These are phyloP conservation scores for Cinara cedri DNA, from an alignment of 2,888 invertebrate genomes.

Conservation along the genomic window DNA sequence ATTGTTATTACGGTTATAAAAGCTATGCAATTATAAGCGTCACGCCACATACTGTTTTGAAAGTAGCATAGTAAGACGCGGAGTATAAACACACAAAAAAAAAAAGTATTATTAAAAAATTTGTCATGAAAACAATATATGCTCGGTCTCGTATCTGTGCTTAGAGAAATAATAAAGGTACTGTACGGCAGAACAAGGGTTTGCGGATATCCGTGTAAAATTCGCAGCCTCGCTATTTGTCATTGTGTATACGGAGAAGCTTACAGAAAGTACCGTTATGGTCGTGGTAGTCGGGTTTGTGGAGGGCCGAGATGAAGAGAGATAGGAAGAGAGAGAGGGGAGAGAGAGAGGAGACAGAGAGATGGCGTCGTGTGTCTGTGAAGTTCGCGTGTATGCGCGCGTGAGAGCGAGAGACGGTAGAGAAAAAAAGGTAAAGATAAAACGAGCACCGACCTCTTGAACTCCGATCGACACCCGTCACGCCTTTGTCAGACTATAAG, in stretches of 20 bases:
- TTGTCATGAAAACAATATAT: neutral
- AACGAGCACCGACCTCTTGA: conserved; percentile 52
- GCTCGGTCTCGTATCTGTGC: neutral
- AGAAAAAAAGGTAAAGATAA: conserved; percentile 49
- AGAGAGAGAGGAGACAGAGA: neutral
- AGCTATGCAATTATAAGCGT: too few species aligned
- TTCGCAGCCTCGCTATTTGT: conserved; percentile 5
- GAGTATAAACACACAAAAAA: too few species aligned
- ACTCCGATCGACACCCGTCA: conserved; percentile 52
- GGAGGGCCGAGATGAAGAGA: neutral
- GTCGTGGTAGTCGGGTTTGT: neutral
- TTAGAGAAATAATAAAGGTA: neutral
- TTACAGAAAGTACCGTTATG: neutral
- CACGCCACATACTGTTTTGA: too few species aligned
- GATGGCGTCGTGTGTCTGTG: too few species aligned
- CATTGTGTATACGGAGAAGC: neutral
- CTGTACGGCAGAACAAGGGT: too few species aligned
- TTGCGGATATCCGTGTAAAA: neutral
- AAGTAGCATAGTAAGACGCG: too few species aligned
- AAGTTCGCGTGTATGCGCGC: too few species aligned
- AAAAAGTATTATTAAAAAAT: neutral
- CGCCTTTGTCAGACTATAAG: conserved; percentile 48
- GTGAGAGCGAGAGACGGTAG: neutral
- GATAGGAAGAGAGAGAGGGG: neutral
- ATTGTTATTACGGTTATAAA: too few species aligned